Base-by-base conservation (phyloP, 2,888 invertebrate species). In the Adelphocoris suturalis region DNA sequence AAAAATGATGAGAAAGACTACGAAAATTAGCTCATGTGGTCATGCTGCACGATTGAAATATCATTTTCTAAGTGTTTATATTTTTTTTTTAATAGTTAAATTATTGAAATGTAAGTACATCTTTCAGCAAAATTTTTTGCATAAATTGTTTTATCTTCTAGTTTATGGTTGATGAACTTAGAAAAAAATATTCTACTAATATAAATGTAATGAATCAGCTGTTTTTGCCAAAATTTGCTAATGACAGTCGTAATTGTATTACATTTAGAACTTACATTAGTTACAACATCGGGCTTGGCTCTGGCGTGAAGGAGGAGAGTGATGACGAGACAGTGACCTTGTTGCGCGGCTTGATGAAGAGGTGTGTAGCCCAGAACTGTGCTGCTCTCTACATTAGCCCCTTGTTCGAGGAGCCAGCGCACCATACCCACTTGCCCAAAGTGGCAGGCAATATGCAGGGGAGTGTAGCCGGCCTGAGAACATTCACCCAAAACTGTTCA, bases 271-370 rank as follows among this genome's bases (percentile, higher is more conserved):
- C 96, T 96, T 94, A 99, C 99, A 93, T 97, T 97, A 88, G 99
- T 99, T 89, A 98, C 94, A 27, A 98, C 98, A 94, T 99, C 98
- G 4, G 99, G 99, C 93, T 98, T 97, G 0, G 99, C 99, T 93
- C 96, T 97, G 94, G 97, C 96, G 93, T 99, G 98, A 92, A 99
- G 94, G 68, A 99, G 95, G 86, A 99, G 95, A 92, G 97, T 97
- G 87, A 99, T 98, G 91, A 99, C 97, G 92, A 98, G 95, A 0
- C 98, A 98, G 94, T 99, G 99, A 0, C 99, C 99, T 94, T 99
- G 99, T 93, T 99, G 99, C 0, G 99, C 98, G 0, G 99, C 99
- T 93, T 99, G 99, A 94, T 99, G 99, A 16, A 99, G 95, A 0
- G 99, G 98, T 0, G 99, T 99, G 93, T 98, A 98, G 81, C 97